Evolutionary conservation across 2,797 vertebrate species (phyloP).

Genomic region (Pterois miles): DNA sequence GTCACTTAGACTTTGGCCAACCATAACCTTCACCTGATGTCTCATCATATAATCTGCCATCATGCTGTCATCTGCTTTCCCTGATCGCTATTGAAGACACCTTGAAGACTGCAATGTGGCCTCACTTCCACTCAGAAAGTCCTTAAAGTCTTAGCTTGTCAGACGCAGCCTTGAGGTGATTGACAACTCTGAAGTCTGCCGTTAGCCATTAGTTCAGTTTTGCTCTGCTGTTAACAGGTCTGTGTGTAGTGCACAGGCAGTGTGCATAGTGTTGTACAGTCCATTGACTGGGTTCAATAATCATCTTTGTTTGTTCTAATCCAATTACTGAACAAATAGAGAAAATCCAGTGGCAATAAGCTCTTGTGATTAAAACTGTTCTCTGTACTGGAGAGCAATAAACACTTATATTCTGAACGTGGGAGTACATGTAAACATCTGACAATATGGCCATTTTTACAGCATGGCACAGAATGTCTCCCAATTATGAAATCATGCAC

Average conservation of each 20-base stretch:
- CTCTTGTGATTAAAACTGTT: constrained; percentile 30
- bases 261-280: background rate
- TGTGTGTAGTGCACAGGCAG: background rate
- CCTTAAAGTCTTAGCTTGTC: constrained; percentile 35
- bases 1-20: background rate
- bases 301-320: constrained; percentile 31
- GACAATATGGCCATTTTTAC: background rate
- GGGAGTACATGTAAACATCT: background rate
- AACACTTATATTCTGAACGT: constrained; percentile 6
- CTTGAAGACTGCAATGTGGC: constrained; percentile 13
- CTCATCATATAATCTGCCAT: constrained; percentile 37
- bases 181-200: constrained; percentile 14
- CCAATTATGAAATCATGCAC: constrained; percentile 5
- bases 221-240: background rate
- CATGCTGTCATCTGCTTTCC: constrained; percentile 23
- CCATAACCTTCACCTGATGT: constrained; percentile 19
- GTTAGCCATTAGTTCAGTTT: constrained; percentile 16
- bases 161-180: constrained; percentile 37
- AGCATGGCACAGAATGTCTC: background rate
- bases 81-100: constrained; percentile 23
- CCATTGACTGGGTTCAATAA: constrained; percentile 5
- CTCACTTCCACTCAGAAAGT: constrained; percentile 25
- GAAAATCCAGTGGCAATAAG: constrained; percentile 24
- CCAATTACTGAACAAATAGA: constrained; percentile 40
- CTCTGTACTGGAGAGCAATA: constrained; percentile 1